phyloP scores from a whole-genome alignment of 2,797 vertebrate genomes.

The Takifugu rubripes region DNA sequence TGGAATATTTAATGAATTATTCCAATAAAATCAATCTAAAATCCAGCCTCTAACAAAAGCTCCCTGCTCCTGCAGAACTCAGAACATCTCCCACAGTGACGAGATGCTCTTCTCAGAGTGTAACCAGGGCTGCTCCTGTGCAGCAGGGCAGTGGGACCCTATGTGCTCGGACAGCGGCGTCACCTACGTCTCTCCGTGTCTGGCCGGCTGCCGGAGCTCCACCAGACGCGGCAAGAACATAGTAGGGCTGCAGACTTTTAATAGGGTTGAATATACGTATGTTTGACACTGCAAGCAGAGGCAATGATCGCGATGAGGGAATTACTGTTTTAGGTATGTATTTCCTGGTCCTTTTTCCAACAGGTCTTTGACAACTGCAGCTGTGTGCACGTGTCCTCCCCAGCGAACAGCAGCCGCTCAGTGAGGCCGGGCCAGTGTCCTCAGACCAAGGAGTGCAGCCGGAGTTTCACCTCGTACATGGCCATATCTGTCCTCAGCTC shows the following conservation, averaged over 20 bases:
- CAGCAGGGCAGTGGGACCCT: conserved; percentile 84
- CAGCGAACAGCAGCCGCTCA: conserved; percentile 75
- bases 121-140: conserved; percentile 82
- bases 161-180: conserved; percentile 86
- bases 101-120: conserved; percentile 76
- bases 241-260: conserved; percentile 64
- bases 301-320: too few species aligned
- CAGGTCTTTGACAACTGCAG: conserved; percentile 90
- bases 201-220: conserved; percentile 85
- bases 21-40: background rate
- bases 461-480: conserved; percentile 86
- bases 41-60: background rate
- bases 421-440: conserved; percentile 84
- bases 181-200: conserved; percentile 86
- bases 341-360: conserved; percentile 1
- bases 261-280: too few species aligned
- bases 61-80: conserved; percentile 67
- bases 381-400: conserved; percentile 76
- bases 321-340: background rate
- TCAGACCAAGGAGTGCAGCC: conserved; percentile 72
- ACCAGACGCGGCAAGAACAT: conserved; percentile 78
- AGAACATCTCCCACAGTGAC: conserved; percentile 53
- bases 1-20: background rate
- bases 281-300: too few species aligned
- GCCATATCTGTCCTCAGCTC: conserved; percentile 80